Conservation (phyloP, 2,797 vertebrate genomes). For the Alca torda region DNA sequence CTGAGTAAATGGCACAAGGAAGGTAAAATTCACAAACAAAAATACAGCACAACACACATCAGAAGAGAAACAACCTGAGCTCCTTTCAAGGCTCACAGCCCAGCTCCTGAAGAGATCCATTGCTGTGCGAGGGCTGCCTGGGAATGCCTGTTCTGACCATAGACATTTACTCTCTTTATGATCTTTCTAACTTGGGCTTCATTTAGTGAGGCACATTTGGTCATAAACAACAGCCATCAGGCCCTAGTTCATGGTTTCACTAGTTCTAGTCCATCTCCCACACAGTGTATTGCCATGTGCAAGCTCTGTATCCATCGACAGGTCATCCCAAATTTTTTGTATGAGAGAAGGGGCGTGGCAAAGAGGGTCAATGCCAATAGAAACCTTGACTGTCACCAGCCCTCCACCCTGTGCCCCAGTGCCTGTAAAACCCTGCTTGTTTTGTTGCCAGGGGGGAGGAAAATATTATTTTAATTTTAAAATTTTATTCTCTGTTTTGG, state of each 20-base stretch:
- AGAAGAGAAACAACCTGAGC: neutral
- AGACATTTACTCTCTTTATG: neutral
- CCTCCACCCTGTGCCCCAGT: accelerated
- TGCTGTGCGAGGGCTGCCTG: accelerated
- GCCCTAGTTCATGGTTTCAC: neutral
- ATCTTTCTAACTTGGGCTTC: neutral
- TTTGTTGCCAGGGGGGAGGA: accelerated
- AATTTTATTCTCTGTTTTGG: neutral
- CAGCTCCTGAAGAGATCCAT: neutral
- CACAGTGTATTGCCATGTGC: accelerated
- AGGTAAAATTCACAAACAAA: neutral
- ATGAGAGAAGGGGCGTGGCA: neutral
- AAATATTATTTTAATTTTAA: neutral
- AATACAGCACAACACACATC: neutral
- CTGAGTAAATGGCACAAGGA: neutral
- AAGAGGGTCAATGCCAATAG: neutral
- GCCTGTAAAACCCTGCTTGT: neutral
- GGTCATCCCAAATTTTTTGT: neutral
- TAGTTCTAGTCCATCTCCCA: neutral
- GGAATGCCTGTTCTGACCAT: neutral
- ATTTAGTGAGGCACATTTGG: neutral
- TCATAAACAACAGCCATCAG: neutral
- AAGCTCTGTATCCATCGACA: accelerated
- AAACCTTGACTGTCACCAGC: neutral
- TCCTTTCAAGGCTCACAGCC: neutral